Base-by-base conservation (phyloP, 2,113 vertebrate species). In the Carassius carassius region DNA sequence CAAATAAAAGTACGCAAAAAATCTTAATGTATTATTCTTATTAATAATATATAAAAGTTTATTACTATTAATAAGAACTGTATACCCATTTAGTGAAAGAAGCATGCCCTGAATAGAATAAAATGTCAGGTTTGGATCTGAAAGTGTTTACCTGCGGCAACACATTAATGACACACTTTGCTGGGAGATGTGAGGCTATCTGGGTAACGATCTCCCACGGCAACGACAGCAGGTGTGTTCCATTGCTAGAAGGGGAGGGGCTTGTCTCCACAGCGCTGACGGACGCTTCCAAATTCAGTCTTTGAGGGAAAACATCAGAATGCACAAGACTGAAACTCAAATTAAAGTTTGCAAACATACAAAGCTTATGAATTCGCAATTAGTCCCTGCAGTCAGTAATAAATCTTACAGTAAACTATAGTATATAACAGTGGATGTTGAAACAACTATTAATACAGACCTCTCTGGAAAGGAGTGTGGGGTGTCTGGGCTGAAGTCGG, bases 111-210 rank as follows among this genome's bases (percentile, higher is more conserved):
- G 16, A 29, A 7, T 65, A 65, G 63, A 1, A 10, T 3, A 14
- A 62, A 67, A 35, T 3, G 1, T 10, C 63, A 8, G 0, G 32
- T 35, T 67, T 17, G 65, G 12, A 56, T 14, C 23, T 73, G 41
- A 6, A 65, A 32, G 5, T 8, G 41, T 35, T 73, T 77, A 94
- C 94, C 93, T 93, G 92, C 74, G 94, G 94, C 85, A 95, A 90
- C 47, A 94, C 93, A 35, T 87, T 86, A 75, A 94, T 90, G 84
- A 95, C 88, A 87, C 93, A 94, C 51, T 92, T 90, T 19, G 94
- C 94, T 16, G 94, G 93, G 25, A 95, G 92, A 79, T 94, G 91
- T 1, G 94, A 95, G 32, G 91, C 92, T 5, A 95, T 95, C 65
- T 91, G 89, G 10, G 90, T 90, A 3, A 95, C 80, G 86, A 94